Evolutionary conservation across 2,888 invertebrate genomes (phyloP), one percentile per base, ranked within the genome.

Genomic region (Drosophila affinis): DNA sequence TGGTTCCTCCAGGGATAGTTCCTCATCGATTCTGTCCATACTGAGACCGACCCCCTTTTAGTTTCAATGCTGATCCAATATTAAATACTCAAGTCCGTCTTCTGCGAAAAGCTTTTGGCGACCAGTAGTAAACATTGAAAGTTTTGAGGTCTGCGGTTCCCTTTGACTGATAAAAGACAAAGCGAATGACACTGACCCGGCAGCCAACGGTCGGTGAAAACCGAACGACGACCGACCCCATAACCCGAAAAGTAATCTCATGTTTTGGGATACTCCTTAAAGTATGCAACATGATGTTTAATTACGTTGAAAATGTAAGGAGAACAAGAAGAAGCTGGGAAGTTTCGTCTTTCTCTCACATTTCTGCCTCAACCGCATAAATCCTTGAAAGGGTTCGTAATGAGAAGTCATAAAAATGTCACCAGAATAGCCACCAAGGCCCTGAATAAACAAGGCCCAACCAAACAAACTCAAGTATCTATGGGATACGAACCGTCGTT

Each of bases 171-270:
- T 82, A 86, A 88, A 88, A 74, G 54, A 9, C 46, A 32, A 67
- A 59, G 21, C n/a, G 29, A 48, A 55, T 76, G 74, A 71, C 85
- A 81, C 69, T 85, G 88, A 82, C 86, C 86, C 64, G 59, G 53
- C 60, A 27, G 61, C 46, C 60, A 51, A 46, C 17, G 3, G n/a
- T 5, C 39, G 39, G 39, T 14, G 14, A 39, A 14, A 65, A 48
- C 55, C 58, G 57, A 21, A 3, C 21, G 21, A 21, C 21, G 59
- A 44, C 14, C 57, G 63, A 62, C 48, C 14, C 29, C 39, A 55
- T n/a, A 45, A 47, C 53, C 53, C 24, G 17, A 57, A 46, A 63
- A 49, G 34, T 27, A 17, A 17, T 47, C 27, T 58, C n/a, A 9
- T 12, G 39, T 49, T 57, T 72, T 72, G 32, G n/a, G 29, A 14